These are phyloP conservation scores for Stratiolaelaps scimitus DNA, from an alignment of 1,140 invertebrate species.

Conservation along the genomic window DNA sequence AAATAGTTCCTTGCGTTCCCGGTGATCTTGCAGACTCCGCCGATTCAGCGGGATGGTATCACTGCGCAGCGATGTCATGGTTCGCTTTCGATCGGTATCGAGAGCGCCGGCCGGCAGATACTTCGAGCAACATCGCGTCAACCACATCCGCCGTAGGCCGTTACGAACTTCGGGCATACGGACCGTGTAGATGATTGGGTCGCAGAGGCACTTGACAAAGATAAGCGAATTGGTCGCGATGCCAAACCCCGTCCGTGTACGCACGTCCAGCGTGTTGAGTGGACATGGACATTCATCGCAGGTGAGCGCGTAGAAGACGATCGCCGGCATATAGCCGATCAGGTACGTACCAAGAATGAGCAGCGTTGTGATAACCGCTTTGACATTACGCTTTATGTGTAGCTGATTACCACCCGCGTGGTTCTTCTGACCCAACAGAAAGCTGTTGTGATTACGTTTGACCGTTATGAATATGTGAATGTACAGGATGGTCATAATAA, in stretches of 20 bases:
- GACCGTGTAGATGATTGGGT: conserved; percentile 26
- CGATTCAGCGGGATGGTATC: conserved; percentile 23
- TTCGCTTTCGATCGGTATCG: conserved; percentile 16
- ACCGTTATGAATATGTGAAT: conserved; percentile 50
- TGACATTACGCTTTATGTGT: conserved; percentile 43
- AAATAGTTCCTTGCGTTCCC: background rate
- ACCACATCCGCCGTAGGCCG: conserved; percentile 18
- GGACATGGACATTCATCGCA: conserved; percentile 45
- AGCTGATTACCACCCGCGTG: conserved; percentile 32
- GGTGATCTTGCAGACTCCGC: background rate
- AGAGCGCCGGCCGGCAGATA: background rate
- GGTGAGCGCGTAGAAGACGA: conserved; percentile 45
- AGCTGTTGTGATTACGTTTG: conserved; percentile 36
- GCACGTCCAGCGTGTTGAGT: background rate
- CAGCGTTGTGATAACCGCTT: conserved; percentile 53
- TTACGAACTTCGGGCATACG: conserved; percentile 23
- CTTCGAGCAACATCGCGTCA: conserved; percentile 9
- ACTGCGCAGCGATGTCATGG: conserved; percentile 10
- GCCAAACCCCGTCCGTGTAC: conserved; percentile 1
- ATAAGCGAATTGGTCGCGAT: conserved; percentile 1
- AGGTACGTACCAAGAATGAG: conserved; percentile 55
- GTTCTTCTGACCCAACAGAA: conserved; percentile 39
- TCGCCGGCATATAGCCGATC: conserved; percentile 53
- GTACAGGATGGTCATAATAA: conserved; percentile 50
- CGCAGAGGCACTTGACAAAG: conserved; percentile 20